Percentiles rank a stretch among this genome's conserved stretches.
Conservation (phyloP, 1,140 invertebrate species). For the Sipha flava region DNA sequence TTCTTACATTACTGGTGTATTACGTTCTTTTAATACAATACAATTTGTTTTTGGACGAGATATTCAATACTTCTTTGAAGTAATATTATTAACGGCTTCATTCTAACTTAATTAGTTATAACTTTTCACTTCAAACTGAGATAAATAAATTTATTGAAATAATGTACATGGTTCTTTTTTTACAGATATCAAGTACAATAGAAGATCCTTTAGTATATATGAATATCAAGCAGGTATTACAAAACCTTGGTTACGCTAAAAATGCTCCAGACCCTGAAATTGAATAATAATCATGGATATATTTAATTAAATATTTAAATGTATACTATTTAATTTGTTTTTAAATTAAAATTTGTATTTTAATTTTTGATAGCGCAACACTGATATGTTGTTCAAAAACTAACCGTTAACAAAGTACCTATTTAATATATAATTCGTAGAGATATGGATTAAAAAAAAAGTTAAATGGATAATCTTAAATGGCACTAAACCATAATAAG, state of each 20-base stretch:
- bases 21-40: no score
- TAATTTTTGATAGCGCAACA: background rate
- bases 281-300: conserved; percentile 37
- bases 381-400: background rate
- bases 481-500: no score
- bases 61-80: no score
- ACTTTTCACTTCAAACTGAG: background rate
- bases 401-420: background rate
- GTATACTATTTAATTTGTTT: conserved; percentile 1
- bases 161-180: background rate
- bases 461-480: no score
- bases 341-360: background rate
- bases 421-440: no score
- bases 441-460: no score
- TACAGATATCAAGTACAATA: conserved; percentile 73
- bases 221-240: conserved; percentile 63
- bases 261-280: conserved; percentile 55
- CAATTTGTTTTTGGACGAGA: no score
- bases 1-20: no score
- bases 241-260: conserved; percentile 65
- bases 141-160: background rate
- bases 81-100: no score
- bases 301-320: background rate
- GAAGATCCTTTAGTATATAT: conserved; percentile 76
- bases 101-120: no score